Evolutionary conservation across 2,888 invertebrate genomes (phyloP).

Genomic region (Dicyrtoma fusca): DNA sequence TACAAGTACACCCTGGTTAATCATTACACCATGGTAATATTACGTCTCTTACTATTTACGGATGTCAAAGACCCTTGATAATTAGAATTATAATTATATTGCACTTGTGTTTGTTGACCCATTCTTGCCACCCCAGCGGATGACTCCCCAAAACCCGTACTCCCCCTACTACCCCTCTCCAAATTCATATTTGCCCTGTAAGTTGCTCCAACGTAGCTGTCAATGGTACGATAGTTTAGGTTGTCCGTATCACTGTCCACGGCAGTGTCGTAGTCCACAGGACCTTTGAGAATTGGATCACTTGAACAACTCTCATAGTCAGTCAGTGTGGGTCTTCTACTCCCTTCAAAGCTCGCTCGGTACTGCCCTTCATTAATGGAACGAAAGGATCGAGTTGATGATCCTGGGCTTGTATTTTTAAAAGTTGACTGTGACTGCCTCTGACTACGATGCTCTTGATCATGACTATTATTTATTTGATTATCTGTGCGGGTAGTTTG

Average conservation of each 20-base stretch:
- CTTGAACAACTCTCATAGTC: slow-evolving; percentile 56
- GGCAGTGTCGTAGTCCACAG: slow-evolving; percentile 54
- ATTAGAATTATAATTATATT: slow-evolving; percentile 62
- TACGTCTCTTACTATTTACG: slow-evolving; percentile 63
- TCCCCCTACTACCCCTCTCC: slow-evolving; percentile 6
- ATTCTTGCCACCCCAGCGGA: slow-evolving; percentile 28
- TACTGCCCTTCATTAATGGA: slow-evolving; percentile 54
- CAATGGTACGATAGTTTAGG: slow-evolving; percentile 54
- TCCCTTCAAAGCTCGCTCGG: slow-evolving; percentile 50
- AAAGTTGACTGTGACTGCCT: slow-evolving; percentile 20
- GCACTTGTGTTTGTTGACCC: slow-evolving; percentile 30
- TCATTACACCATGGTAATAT: slow-evolving; percentile 66
- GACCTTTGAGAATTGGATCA: slow-evolving; percentile 53
- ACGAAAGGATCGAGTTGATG: slow-evolving; percentile 53
- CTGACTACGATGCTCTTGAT: background rate
- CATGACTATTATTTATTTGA: background rate
- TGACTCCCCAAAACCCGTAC: slow-evolving; percentile 32
- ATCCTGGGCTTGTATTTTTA: slow-evolving; percentile 50
- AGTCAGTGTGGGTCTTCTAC: slow-evolving; percentile 43
- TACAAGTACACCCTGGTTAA: background rate
- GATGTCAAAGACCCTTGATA: slow-evolving; percentile 66
- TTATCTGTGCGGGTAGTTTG: slow-evolving; percentile 4
- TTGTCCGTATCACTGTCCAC: slow-evolving; percentile 54
- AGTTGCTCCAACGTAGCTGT: slow-evolving; percentile 49
- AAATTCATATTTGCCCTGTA: slow-evolving; percentile 46